Base-by-base conservation (phyloP, 64 coral and sea anemone species). In the Actinia equina region DNA sequence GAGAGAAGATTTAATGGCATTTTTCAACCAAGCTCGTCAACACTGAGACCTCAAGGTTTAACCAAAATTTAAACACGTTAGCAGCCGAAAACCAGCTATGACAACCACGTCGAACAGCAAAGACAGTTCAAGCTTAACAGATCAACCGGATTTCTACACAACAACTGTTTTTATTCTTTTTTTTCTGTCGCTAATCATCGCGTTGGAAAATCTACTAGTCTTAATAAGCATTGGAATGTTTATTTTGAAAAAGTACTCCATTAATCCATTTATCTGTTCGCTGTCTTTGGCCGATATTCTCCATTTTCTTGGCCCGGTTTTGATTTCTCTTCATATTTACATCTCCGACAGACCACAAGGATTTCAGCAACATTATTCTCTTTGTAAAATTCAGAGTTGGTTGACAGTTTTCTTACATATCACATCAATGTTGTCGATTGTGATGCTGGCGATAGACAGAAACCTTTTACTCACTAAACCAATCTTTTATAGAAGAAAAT, bases 351-450 rank as follows among this genome's bases (percentile, higher is more conserved):
- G 19, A 57, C 37, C 59, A 3, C 12, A 83, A 10, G n/a, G 83
- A 86, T 25, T 90, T 90, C 5, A 64, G 9, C 49, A 79, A 27
- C 10, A 87, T n/a, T 46, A 53, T 19, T 81, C 49, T 20, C 20
- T 92, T 3, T 92, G 90, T 59, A 79, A 65, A 44, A 27, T 60
- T 56, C 90, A 92, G 76, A 83, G 81, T 22, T 92, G 90, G 90
- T 14, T 53, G 27, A 56, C 82, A 7, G 61, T 82, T 2, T 92
- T 92, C 46, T 80, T 92, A 45, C 84, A 85, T 9, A 76, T 63
- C 46, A 19, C 63, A 54, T 67, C 77, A 11, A 56, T 77, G 22
- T 52, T 92, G 49, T 52, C 77, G 12, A 76, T 92, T 65, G 10
- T 80, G 37, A 59, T 92, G 60, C 60, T 92, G 0, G 22, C 22